A percentile compares a stretch with the other conserved stretches of the same genome.
Conservation (phyloP, 2,888 invertebrate species). For the Molanna angustata region DNA sequence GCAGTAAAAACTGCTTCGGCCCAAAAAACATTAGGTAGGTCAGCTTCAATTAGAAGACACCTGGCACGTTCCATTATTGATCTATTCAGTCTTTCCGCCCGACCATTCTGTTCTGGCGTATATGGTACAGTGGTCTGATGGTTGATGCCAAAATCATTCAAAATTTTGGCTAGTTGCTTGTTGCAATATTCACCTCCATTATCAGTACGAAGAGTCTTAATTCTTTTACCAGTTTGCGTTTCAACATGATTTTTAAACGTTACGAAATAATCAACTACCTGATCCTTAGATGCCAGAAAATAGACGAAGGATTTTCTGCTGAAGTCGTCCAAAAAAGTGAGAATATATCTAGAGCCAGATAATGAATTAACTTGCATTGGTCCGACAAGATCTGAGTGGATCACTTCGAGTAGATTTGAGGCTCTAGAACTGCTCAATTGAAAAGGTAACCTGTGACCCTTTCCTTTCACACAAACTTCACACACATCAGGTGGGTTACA, state of each 20-base stretch:
- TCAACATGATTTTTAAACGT: neutral
- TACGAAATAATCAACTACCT: neutral
- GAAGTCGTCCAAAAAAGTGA: neutral
- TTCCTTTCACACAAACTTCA: slow-evolving; percentile 1
- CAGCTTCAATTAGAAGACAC: neutral
- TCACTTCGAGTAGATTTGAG: neutral
- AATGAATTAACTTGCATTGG: neutral
- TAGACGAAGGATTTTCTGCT: neutral
- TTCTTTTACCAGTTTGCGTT: neutral
- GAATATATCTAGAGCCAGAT: neutral
- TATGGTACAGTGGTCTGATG: neutral
- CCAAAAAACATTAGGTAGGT: neutral
- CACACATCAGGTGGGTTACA: no score
- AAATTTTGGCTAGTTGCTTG: neutral
- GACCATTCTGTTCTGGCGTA: slow-evolving; percentile 3
- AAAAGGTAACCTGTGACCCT: neutral
- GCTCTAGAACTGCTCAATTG: neutral
- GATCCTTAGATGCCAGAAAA: neutral
- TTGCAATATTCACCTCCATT: neutral
- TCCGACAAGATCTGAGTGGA: neutral
- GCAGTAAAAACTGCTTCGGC: slow-evolving; percentile 1
- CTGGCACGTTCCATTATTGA: neutral
- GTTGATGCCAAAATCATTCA: neutral
- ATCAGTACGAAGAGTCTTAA: neutral
- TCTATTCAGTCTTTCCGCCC: neutral